Conservation (phyloP, 2,888 invertebrate species). For the Apodemia duryi region DNA sequence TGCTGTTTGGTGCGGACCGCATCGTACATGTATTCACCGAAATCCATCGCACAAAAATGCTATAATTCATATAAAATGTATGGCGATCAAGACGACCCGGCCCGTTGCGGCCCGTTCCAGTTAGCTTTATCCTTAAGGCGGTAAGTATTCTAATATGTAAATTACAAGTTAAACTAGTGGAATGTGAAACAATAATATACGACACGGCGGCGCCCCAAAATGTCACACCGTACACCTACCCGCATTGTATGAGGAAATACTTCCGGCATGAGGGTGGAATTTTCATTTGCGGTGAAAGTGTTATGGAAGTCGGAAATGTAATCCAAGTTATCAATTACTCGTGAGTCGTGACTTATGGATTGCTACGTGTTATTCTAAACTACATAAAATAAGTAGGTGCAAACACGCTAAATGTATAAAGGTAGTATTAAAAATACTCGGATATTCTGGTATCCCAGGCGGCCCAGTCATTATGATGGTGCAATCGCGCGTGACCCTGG, state of each 20-base stretch:
- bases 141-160: too few species aligned
- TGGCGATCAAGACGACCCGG: too few species aligned
- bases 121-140: too few species aligned
- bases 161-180: too few species aligned
- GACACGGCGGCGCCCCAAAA: too few species aligned
- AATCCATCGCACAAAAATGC: too few species aligned
- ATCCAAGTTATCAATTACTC: constrained; percentile 1
- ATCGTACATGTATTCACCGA: too few species aligned
- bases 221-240: too few species aligned
- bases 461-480: constrained; percentile 43
- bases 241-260: background rate
- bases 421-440: background rate
- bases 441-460: background rate
- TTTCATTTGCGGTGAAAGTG: constrained; percentile 3
- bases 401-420: background rate
- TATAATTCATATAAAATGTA: too few species aligned
- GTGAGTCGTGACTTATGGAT: background rate
- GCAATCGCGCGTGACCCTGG: constrained; percentile 68
- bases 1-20: too few species aligned
- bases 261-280: background rate
- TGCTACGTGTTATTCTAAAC: background rate
- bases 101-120: too few species aligned
- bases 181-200: too few species aligned
- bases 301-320: background rate
- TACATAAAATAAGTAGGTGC: background rate